A percentile compares a stretch with the other conserved stretches of the same genome.
Conservation (phyloP, 2,888 invertebrate genomes). For the Gari tellinella region DNA sequence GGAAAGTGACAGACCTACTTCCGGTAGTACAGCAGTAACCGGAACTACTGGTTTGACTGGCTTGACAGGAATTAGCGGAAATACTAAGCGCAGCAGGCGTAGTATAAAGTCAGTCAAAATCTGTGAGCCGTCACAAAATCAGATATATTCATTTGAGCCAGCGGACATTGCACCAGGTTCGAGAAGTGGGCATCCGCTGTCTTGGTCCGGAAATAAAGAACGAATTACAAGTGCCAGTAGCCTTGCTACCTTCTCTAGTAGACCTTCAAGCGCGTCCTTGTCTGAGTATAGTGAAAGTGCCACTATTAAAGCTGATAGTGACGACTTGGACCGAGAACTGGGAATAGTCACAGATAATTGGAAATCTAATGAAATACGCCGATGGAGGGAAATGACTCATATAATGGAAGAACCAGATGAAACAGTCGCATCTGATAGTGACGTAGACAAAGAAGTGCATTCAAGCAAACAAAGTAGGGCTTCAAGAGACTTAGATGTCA, state of each 20-base stretch:
- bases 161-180: not conserved
- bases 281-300: not conserved
- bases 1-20: constrained; percentile 35
- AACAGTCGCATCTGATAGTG: no score
- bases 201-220: no score
- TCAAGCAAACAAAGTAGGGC: no score
- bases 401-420: no score
- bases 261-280: constrained; percentile 33
- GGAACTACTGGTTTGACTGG: constrained; percentile 34
- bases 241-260: constrained; percentile 46
- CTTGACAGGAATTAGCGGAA: constrained; percentile 32
- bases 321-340: no score
- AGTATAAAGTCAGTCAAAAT: constrained; percentile 51
- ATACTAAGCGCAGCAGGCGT: constrained; percentile 22
- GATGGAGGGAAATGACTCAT: no score
- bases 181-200: constrained; percentile 10
- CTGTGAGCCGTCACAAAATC: constrained; percentile 48
- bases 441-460: no score
- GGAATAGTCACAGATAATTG: no score
- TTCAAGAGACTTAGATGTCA: no score
- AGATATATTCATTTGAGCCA: constrained; percentile 37
- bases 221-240: constrained; percentile 24
- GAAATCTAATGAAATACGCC: no score
- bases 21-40: constrained; percentile 27
- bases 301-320: no score